phyloP scores from a whole-genome alignment of 2,797 vertebrate species.

The Hybognathus amarus region DNA sequence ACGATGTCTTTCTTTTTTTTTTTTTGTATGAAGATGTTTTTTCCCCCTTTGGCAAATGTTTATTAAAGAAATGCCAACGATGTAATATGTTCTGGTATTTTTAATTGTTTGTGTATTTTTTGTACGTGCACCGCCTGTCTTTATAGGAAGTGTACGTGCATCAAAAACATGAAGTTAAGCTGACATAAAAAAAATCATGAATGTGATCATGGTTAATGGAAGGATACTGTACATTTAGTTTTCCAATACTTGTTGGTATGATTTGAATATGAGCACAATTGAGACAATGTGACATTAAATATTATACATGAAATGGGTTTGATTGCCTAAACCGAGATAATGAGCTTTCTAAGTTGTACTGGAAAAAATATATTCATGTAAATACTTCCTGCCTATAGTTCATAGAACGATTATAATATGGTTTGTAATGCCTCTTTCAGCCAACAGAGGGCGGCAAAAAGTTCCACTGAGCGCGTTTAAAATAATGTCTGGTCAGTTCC shows the following conservation, averaged over 20 bases:
- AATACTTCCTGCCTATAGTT: not conserved
- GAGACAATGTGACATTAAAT: not conserved
- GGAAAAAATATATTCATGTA: not conserved
- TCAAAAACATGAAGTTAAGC: not conserved
- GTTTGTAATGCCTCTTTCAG: not conserved
- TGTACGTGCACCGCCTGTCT: not conserved
- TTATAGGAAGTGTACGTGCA: not conserved
- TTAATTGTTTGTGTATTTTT: constrained; percentile 5
- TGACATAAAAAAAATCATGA: not conserved
- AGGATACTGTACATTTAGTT: not conserved
- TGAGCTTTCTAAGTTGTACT: no score
- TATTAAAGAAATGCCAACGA: constrained; percentile 83
- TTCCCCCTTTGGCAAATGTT: constrained; percentile 79
- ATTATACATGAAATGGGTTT: not conserved
- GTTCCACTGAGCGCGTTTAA: not conserved
- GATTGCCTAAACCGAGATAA: not conserved
- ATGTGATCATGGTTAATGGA: not conserved
- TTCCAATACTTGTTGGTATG: not conserved
- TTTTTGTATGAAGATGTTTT: constrained; percentile 82
- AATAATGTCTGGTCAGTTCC: no score
- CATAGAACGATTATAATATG: not conserved
- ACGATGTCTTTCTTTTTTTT: constrained; percentile 67
- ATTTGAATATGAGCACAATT: not conserved
- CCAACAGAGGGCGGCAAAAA: not conserved
- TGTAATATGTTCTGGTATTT: constrained; percentile 24